Conservation (phyloP, 37 sponge, comb jelly and placozoan species). For the Agelas oroides region DNA sequence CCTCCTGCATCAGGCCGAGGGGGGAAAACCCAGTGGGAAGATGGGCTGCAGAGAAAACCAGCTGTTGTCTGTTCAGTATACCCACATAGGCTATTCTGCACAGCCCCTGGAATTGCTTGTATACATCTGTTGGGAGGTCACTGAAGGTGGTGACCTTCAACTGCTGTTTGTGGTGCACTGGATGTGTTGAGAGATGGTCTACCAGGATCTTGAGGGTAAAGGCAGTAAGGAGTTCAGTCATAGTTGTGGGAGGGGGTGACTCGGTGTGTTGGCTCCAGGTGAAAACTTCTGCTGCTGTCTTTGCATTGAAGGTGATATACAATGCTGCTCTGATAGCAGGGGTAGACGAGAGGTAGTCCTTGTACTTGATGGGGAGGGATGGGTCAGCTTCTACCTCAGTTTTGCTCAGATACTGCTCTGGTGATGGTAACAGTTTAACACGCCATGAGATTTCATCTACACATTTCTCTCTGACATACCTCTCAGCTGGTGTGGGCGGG, state of each 20-base stretch:
- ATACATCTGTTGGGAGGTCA: constrained; percentile 1
- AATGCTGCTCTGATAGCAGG: constrained; percentile 14
- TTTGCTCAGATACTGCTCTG: constrained; percentile 7
- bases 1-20: constrained; percentile 6
- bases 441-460: background rate
- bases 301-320: constrained; percentile 35
- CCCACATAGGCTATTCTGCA: background rate
- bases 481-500: no score
- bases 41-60: background rate
- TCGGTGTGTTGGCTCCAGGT: background rate
- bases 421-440: constrained; percentile 16
- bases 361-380: background rate
- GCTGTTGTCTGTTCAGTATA: background rate
- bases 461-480: background rate
- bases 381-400: background rate
- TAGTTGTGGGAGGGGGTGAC: constrained; percentile 3
- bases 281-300: constrained; percentile 12
- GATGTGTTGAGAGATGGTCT: background rate
- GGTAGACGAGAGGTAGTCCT: constrained; percentile 1
- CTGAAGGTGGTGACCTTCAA: no score
- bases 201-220: background rate
- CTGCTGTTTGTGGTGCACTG: background rate
- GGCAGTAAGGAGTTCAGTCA: constrained; percentile 28
- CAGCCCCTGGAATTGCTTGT: background rate
- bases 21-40: background rate